Evolutionary conservation across 2,888 invertebrate species (phyloP), one percentile per base, ranked within the genome.

Genomic region (Clistopyga incitator): DNA sequence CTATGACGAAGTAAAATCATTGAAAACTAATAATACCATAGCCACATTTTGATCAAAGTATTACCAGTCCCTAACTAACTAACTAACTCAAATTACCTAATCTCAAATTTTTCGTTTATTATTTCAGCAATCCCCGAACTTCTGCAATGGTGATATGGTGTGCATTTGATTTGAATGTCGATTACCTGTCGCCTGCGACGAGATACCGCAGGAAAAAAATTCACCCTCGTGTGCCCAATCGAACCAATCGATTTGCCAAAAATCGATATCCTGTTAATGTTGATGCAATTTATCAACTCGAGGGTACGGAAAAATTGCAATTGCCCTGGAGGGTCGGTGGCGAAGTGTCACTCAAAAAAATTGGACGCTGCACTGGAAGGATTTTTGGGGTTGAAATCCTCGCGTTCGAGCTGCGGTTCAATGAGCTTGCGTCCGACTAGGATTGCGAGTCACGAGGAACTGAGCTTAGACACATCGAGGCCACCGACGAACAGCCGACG

Each of bases 361-460:
- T 29, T 45, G 61, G 61, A 15, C 64, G 65, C 50, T 70, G 56
- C 76, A 84, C 79, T 71, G 81, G 25, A 71, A 65, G 71, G 75
- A 56, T 65, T 76, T 75, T 47, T 47, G 15, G 47, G 47, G 15
- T 47, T 47, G 76, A 84, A 82, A 77, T 84, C 64, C 82, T 52
- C 34, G 52, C 59, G 59, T 74, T 42, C 52, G 77, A 18, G 10
- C 8, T n/a, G 38, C 84, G 81, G 85, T 84, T 84, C 85, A 86
- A 86, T 86, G 85, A 85, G 86, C 86, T 87, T 86, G 84, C 81
- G 87, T 88, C 91, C 91, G 91, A 76, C 87, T 88, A 85, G 89
- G 88, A 89, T 90, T 91, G 89, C 91, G 89, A 91, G 90, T 90
- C 91, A 91, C 91, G 90, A 89, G 89, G 88, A 87, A 92, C 91